A percentile compares a stretch with the other conserved stretches of the same genome.
phyloP scores from a whole-genome alignment of 2,888 invertebrate genomes.

The Monoplex corrugatus region DNA sequence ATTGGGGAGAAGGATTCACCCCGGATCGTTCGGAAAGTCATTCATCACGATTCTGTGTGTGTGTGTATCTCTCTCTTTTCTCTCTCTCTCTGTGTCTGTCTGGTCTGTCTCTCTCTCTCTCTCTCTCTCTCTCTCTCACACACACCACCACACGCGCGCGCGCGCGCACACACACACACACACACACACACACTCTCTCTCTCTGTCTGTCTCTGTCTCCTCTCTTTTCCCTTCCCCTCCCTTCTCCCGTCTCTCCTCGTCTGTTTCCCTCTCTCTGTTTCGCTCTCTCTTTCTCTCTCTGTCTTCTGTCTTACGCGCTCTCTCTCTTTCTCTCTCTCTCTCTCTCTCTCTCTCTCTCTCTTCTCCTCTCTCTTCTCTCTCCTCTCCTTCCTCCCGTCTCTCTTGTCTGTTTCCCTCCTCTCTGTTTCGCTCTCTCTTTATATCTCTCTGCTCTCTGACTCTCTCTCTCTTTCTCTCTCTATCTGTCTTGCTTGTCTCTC shows the following conservation, averaged over 20 bases:
- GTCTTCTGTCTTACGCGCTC: not conserved
- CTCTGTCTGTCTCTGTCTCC: not conserved
- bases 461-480: no score
- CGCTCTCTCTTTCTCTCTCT: slow-evolving; percentile 14
- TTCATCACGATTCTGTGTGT: no score
- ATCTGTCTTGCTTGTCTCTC: no score
- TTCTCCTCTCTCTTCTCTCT: not conserved
- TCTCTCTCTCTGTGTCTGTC: not conserved
- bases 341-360: slow-evolving; percentile 5
- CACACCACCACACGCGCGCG: not conserved
- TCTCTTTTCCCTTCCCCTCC: not conserved
- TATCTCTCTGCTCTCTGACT: no score
- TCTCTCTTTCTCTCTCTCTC: not conserved
- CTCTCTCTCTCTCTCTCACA: not conserved
- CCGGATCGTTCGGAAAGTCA: no score
- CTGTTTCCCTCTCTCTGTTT: not conserved
- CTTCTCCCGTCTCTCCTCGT: not conserved
- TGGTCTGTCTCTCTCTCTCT: not conserved
- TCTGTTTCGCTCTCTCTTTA: no score
- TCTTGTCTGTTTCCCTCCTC: no score
- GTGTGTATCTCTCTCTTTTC: no score
- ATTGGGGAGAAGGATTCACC: no score
- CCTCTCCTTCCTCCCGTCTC: no score
- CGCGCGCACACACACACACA: not conserved
- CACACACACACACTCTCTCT: not conserved